Evolutionary conservation across 2,113 vertebrate genomes (phyloP).

Genomic region (Cebus imitator): DNA sequence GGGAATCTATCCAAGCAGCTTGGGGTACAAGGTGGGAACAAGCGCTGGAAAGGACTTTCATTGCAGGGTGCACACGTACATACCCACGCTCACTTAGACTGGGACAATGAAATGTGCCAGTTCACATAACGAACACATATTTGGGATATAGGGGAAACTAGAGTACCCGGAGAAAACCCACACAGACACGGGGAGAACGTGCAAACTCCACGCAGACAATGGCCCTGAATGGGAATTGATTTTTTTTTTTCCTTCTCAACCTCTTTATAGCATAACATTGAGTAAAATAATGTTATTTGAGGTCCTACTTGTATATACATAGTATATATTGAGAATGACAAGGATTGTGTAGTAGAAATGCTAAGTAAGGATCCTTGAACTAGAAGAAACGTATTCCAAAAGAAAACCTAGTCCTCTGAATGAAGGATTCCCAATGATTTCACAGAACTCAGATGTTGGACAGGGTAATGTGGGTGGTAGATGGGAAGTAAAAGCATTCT

Average conservation of each 20-base stretch:
- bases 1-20: background rate
- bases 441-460: background rate
- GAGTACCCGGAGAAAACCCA: background rate
- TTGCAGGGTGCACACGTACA: background rate
- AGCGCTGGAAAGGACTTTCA: background rate
- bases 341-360: background rate
- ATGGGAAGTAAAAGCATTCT: background rate
- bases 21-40: background rate
- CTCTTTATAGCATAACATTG: background rate
- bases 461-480: background rate
- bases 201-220: background rate
- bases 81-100: background rate
- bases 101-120: background rate
- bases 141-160: background rate
- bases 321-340: background rate
- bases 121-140: background rate
- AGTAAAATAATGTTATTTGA: background rate
- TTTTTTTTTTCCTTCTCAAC: background rate
- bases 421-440: background rate
- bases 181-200: background rate
- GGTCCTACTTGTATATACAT: background rate
- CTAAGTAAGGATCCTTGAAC: slow-evolving; percentile 9
- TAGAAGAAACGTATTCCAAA: background rate
- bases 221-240: background rate
- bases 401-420: background rate